A percentile compares a stretch with the other conserved stretches of the same genome.
These are phyloP conservation scores for Corythaixoides concolor DNA, from an alignment of 2,113 vertebrate species.

Conservation along the genomic window DNA sequence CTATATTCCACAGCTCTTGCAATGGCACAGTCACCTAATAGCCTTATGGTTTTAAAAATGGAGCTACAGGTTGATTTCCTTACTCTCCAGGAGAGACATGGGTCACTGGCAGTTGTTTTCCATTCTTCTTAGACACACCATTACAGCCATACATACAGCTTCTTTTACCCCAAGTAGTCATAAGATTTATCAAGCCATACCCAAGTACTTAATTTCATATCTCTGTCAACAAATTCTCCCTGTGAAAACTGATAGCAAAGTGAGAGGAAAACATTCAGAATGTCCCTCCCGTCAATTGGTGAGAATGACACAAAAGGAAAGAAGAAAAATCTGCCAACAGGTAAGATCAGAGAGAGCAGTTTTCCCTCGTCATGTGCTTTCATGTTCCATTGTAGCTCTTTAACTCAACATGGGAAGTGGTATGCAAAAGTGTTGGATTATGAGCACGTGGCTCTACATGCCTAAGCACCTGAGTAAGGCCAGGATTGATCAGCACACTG, in stretches of 20 bases:
- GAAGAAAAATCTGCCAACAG: neutral
- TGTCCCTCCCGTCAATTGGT: neutral
- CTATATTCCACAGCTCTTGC: neutral
- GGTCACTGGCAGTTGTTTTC: neutral
- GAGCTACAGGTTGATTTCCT: neutral
- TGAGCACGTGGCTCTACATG: rapidly evolving
- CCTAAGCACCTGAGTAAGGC: neutral
- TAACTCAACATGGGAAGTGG: neutral
- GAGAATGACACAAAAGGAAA: neutral
- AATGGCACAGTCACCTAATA: neutral
- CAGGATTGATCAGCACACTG: neutral
- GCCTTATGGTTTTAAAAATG: neutral
- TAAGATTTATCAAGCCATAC: neutral
- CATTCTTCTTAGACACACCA: neutral
- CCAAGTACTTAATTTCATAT: neutral
- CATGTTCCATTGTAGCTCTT: neutral
- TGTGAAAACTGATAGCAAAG: neutral
- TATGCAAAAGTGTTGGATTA: neutral
- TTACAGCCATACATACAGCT: neutral
- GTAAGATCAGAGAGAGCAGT: neutral
- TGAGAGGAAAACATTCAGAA: neutral
- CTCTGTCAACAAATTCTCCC: neutral
- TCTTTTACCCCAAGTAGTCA: neutral
- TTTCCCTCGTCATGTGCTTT: neutral
- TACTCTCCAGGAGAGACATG: neutral